phyloP scores from a whole-genome alignment of 2,888 invertebrate species.

The Camponotus fellah region DNA sequence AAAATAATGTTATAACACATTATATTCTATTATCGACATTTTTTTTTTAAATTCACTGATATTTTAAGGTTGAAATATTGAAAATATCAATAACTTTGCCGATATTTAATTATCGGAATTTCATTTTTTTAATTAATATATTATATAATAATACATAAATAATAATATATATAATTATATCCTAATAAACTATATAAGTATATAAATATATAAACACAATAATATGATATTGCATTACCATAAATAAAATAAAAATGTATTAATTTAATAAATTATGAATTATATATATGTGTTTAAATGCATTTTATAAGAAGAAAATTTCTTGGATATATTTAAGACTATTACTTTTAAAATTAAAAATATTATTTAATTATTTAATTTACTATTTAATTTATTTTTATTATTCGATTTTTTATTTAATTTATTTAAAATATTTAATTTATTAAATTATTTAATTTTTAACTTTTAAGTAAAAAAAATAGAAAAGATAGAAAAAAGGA shows the following conservation, averaged over 20 bases:
- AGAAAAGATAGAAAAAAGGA: background rate
- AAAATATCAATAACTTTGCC: conserved; percentile 18
- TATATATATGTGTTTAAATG: background rate
- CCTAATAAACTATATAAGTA: background rate
- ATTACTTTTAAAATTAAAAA: background rate
- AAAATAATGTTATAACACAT: background rate
- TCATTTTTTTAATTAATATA: background rate
- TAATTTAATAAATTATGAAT: background rate
- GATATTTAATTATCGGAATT: background rate
- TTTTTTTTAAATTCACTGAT: background rate
- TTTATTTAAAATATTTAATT: no score
- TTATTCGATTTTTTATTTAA: no score
- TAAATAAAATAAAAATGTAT: background rate
- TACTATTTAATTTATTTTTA: no score
- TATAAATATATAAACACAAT: no score
- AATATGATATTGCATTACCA: background rate
- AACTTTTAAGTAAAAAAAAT: background rate
- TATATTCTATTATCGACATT: conserved; percentile 18
- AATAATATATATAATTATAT: background rate
- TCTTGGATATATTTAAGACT: background rate
- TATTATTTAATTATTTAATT: background rate
- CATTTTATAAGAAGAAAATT: background rate
- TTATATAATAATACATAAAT: no score
- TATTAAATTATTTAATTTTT: no score
- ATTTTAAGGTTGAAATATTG: background rate